phyloP scores from a whole-genome alignment of 2,888 invertebrate species.

The Drosophila putrida region DNA sequence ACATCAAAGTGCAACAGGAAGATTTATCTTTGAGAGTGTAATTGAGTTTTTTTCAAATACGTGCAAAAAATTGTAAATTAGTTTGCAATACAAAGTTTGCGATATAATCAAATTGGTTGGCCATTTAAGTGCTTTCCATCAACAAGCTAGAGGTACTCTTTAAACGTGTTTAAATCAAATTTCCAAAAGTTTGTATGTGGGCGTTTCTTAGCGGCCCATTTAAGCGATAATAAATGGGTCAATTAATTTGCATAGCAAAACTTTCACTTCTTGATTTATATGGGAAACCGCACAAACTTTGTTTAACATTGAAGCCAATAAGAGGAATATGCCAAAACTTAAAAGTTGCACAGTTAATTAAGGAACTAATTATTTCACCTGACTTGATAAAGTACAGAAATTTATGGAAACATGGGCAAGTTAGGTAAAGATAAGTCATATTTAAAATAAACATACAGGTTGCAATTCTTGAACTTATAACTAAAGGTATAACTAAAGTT shows the following conservation, averaged over 20 bases:
- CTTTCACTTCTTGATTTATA: conserved; percentile 34
- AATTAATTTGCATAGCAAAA: conserved; percentile 50
- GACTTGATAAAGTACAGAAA: background rate
- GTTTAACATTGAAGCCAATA: conserved; percentile 19
- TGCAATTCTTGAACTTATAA: conserved; percentile 4
- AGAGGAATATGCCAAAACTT: conserved; percentile 24
- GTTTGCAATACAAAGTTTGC: conserved; percentile 33
- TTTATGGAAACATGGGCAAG: background rate
- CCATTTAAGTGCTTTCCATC: background rate
- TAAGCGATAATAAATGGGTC: conserved; percentile 46
- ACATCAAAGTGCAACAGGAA: conserved; percentile 43
- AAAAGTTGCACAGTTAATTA: conserved; percentile 1
- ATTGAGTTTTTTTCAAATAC: conserved; percentile 66
- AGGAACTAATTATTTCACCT: conserved; percentile 1
- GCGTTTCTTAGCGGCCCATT: conserved; percentile 1
- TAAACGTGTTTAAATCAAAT: conserved; percentile 19
- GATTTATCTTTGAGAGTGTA: conserved; percentile 55
- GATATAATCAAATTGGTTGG: conserved; percentile 31
- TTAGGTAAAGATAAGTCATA: background rate
- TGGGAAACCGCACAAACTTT: conserved; percentile 28
- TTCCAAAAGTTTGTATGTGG: conserved; percentile 26
- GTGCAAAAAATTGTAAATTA: conserved; percentile 57
- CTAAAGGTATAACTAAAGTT: no score
- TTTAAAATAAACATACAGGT: background rate
- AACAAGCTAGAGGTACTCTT: conserved; percentile 1